phyloP scores from a whole-genome alignment of 2,888 invertebrate genomes.

The Synanthedon andrenaeformis region DNA sequence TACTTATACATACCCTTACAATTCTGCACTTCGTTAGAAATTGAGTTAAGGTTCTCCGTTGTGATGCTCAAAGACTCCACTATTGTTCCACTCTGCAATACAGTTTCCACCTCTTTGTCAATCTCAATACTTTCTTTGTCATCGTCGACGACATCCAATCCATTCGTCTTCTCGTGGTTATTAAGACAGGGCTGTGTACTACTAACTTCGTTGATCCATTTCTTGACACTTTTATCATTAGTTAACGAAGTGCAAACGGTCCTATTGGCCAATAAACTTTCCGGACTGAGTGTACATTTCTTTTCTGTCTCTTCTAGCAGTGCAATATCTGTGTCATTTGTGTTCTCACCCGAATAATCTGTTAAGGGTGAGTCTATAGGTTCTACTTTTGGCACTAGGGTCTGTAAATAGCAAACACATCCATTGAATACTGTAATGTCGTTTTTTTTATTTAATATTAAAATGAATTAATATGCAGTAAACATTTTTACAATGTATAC shows the following conservation, averaged over 20 bases:
- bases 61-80: slow-evolving; percentile 59
- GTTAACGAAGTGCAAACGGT: slow-evolving; percentile 17
- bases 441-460: background rate
- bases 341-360: slow-evolving; percentile 54
- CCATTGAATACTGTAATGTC: background rate
- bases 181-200: slow-evolving; percentile 57
- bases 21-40: slow-evolving; percentile 47
- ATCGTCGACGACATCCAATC: slow-evolving; percentile 25
- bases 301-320: slow-evolving; percentile 44
- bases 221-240: slow-evolving; percentile 36
- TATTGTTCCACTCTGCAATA: slow-evolving; percentile 58
- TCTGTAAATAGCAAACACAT: slow-evolving; percentile 25
- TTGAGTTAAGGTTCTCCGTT: slow-evolving; percentile 51
- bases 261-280: slow-evolving; percentile 29
- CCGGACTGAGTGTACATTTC: slow-evolving; percentile 33
- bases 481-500: background rate
- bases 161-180: slow-evolving; percentile 30
- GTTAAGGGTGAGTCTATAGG: slow-evolving; percentile 53
- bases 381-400: slow-evolving; percentile 50
- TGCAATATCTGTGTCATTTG: slow-evolving; percentile 52
- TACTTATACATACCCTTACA: slow-evolving; percentile 40
- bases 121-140: slow-evolving; percentile 55
- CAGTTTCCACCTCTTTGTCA: slow-evolving; percentile 62
- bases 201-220: slow-evolving; percentile 56
- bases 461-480: background rate